Conservation (phyloP, 53 echinoderm and acorn worm species). For the Paelopatides confundens region DNA sequence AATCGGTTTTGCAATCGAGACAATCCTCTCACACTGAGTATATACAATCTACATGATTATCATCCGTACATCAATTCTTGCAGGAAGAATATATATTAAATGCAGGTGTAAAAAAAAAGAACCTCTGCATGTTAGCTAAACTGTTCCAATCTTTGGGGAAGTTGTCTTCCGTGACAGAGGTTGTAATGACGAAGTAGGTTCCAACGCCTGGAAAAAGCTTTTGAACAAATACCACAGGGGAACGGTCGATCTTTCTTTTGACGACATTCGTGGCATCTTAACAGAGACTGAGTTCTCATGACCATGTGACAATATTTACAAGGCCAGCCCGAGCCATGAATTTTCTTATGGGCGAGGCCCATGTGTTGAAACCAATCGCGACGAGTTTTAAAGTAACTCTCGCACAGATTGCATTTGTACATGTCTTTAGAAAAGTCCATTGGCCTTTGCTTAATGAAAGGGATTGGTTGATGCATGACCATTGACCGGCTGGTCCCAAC, state of each 20-base stretch:
- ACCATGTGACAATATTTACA: not conserved
- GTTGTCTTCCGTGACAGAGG: conserved; percentile 1
- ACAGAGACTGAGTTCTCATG: not conserved
- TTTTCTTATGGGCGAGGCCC: not conserved
- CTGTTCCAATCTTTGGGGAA: not conserved
- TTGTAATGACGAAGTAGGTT: not conserved
- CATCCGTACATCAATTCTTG: no score
- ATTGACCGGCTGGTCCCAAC: not conserved
- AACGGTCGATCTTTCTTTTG: not conserved
- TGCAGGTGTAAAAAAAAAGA: no score
- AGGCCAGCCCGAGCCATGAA: not conserved
- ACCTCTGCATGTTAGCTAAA: no score
- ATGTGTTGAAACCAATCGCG: not conserved
- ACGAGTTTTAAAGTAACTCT: not conserved
- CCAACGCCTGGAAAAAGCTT: conserved; percentile 6
- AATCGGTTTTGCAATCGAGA: no score
- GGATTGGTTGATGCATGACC: not conserved
- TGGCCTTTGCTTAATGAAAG: not conserved
- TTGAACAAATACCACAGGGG: conserved; percentile 3
- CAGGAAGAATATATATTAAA: no score
- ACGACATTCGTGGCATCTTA: not conserved
- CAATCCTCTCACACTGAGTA: no score
- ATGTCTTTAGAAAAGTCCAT: not conserved
- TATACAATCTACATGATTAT: no score
- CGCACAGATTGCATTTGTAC: not conserved